phyloP scores from a whole-genome alignment of 2,113 vertebrate genomes.

The Motacilla tschutschensis region DNA sequence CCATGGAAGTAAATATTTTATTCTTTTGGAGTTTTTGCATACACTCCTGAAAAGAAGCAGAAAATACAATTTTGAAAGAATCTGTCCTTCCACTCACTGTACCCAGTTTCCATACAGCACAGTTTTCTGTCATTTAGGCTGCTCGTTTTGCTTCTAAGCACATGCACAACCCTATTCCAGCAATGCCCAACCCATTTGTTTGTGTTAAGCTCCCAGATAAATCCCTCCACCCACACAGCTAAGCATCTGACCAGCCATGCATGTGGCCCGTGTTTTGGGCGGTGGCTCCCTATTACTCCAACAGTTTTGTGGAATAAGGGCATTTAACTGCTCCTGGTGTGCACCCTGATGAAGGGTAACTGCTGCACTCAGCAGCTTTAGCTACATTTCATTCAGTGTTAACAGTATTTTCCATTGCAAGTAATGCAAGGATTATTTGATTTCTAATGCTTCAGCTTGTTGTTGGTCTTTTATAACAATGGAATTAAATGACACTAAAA shows the following conservation, averaged over 20 bases:
- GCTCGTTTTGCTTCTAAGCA: background rate
- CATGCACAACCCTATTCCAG: background rate
- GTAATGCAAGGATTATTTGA: background rate
- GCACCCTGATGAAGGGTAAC: background rate
- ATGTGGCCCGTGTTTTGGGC: background rate
- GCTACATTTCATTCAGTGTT: background rate
- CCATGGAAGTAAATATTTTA: background rate
- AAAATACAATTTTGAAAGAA: background rate
- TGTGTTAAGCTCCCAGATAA: background rate
- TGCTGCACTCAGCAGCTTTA: background rate
- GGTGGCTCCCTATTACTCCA: background rate
- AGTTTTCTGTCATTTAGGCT: fast-evolving
- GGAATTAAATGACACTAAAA: background rate
- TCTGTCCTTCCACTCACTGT: background rate
- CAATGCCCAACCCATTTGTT: background rate
- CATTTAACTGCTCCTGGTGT: background rate
- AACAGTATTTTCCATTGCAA: background rate
- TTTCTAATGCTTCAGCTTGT: background rate
- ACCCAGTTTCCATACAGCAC: background rate
- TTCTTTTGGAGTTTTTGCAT: background rate
- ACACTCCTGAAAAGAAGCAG: background rate
- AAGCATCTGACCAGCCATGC: background rate
- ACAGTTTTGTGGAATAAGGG: background rate
- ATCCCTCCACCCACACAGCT: background rate
- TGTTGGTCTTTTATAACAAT: background rate